A percentile compares a stretch with the other conserved stretches of the same genome.
These are phyloP conservation scores for Peromyscus californicus DNA, from an alignment of 2,113 vertebrate species.

Conservation along the genomic window DNA sequence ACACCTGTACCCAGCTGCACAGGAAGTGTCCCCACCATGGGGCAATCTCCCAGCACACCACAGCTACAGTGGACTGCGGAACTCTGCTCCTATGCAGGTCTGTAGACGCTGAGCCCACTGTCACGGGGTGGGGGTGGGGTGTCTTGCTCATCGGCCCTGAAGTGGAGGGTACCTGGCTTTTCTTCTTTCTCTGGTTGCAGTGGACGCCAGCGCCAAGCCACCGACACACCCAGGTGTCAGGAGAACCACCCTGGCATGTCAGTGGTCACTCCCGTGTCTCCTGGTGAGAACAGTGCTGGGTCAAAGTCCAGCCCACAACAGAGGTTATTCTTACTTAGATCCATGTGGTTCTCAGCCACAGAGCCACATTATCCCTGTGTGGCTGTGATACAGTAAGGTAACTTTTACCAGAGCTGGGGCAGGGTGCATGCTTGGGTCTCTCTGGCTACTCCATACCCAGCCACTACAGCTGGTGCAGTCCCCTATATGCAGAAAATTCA, in stretches of 20 bases:
- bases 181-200: not conserved
- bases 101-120: not conserved
- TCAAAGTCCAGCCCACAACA: not conserved
- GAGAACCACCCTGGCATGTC: not conserved
- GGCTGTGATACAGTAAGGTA: fast-evolving
- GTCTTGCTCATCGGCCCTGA: not conserved
- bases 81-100: not conserved
- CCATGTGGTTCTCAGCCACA: not conserved
- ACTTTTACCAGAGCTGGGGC: not conserved
- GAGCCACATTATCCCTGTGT: not conserved
- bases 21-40: too few relatives aligned
- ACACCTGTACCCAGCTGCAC: too few relatives aligned
- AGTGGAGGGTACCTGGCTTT: too few relatives aligned
- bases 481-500: not conserved
- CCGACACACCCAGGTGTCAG: fast-evolving
- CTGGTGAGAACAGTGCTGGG: fast-evolving
- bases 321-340: not conserved
- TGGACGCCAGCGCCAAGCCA: too few relatives aligned
- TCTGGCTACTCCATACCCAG: too few relatives aligned
- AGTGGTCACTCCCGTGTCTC: too few relatives aligned
- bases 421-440: not conserved
- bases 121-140: too few relatives aligned
- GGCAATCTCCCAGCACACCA: not conserved
- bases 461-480: not conserved
- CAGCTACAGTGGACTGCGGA: fast-evolving